Base-by-base conservation (phyloP, 1,140 invertebrate genomes). In the Drosophila parabipectinata region DNA sequence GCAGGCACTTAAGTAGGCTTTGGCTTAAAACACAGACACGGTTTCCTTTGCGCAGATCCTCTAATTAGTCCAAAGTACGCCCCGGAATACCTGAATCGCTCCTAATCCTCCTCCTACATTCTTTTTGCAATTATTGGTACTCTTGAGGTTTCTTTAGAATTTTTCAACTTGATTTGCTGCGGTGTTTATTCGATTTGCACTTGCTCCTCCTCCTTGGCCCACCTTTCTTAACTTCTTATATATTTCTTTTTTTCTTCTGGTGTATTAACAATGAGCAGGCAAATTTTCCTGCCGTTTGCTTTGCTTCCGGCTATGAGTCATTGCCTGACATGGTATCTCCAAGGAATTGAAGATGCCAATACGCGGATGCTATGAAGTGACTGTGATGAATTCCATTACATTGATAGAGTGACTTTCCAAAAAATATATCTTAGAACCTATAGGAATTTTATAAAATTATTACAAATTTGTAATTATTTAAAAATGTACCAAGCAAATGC, bases 231-330 rank as follows among this genome's bases (percentile, higher is more conserved):
- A 24, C 55, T 41, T 81, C n/a, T 57, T 39, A 15, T 14, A 68
- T 32, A 47, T 30, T 21, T 18, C 28, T 3, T 21, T 26, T 18
- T 60, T 72, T 68, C 57, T 50, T 55, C 21, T 32, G 50, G 37
- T 45, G 48, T 58, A 52, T 58, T 81, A 81, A 87, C 82, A 87
- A 87, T 88, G 82, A 79, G 47, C 47, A 59, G 63, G 75, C 66
- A 87, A 88, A 87, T 87, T 87, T 87, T 87, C 75, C 44, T 82
- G 59, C 44, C 79, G 62, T 79, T 82, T 82, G 54, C 82, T 81
- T 82, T 82, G 79, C 83, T 79, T 87, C 82, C 83, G 82, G 73
- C 67, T 5, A 32, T 57, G 64, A 71, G 44, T 69, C 64, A 50
- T 24, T 12, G 59, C 12, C 63, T 44, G 59, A 44, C 18, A 64